Percentiles rank a stretch among this genome's conserved stretches.
Conservation (phyloP, 2,113 vertebrate genomes). For the Thalassoma bifasciatum region DNA sequence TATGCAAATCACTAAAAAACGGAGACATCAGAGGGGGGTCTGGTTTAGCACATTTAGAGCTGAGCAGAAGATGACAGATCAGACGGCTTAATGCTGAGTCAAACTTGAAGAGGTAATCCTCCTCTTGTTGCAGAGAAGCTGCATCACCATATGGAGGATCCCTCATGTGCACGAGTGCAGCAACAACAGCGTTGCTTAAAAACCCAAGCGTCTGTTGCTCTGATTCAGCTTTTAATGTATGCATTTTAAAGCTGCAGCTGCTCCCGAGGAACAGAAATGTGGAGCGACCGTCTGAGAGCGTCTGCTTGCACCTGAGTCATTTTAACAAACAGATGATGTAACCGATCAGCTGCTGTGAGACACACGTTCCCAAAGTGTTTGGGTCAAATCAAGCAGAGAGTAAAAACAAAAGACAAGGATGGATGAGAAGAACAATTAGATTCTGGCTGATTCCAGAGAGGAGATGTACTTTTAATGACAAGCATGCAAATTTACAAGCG, state of each 20-base stretch:
- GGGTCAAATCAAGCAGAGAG: background rate
- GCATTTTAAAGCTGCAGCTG: constrained; percentile 1
- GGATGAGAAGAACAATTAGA: background rate
- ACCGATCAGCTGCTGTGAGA: background rate
- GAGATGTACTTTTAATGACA: no score
- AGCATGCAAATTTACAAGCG: no score
- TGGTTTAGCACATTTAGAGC: background rate
- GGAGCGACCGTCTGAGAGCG: background rate
- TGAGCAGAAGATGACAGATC: constrained; percentile 16
- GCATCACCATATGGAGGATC: constrained; percentile 24
- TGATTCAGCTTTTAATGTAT: background rate
- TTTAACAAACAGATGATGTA: background rate
- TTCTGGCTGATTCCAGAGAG: no score
- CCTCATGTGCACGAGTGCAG: constrained; percentile 4
- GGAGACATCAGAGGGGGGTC: background rate
- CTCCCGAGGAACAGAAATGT: background rate
- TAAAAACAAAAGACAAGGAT: background rate
- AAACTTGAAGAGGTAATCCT: constrained; percentile 24
- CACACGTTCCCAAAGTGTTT: background rate
- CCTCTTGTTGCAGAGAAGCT: constrained; percentile 18
- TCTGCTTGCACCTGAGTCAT: background rate
- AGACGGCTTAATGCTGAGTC: constrained; percentile 36
- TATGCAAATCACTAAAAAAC: background rate
- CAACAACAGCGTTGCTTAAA: background rate
- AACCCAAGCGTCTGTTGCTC: background rate